Evolutionary conservation across 2,113 vertebrate genomes (phyloP).

Genomic region (Phocoena sinus): DNA sequence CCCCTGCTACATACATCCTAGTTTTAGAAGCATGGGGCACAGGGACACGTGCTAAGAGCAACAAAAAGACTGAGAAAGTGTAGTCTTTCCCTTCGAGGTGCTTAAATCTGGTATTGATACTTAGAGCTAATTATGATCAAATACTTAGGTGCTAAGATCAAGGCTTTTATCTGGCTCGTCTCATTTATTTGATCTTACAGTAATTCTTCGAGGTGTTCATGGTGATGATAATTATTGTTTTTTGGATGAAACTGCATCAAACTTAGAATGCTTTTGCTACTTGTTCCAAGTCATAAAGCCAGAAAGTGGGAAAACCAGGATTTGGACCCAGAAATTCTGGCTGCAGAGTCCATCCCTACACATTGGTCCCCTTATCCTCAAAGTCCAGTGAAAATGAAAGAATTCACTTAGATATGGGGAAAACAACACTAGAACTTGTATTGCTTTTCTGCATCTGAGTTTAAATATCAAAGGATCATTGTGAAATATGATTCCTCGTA

Average conservation of each 20-base stretch:
- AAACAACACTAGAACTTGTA: background rate
- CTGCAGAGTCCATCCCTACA: background rate
- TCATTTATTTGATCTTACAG: background rate
- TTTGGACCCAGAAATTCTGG: background rate
- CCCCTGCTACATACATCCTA: background rate
- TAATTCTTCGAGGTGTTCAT: background rate
- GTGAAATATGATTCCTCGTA: too few species aligned
- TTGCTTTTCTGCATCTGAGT: background rate
- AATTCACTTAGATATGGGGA: background rate
- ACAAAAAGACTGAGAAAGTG: background rate
- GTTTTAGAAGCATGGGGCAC: background rate
- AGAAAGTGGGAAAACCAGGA: background rate
- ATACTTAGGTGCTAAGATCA: background rate
- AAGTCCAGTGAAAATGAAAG: background rate
- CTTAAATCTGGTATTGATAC: background rate
- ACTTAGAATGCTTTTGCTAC: background rate
- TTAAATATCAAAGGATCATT: background rate
- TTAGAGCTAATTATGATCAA: background rate
- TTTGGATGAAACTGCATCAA: background rate
- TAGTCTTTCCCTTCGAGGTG: background rate
- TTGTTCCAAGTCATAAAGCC: background rate
- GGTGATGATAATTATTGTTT: background rate
- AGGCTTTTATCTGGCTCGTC: background rate
- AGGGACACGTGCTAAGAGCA: background rate
- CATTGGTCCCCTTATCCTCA: background rate